Evolutionary conservation across 2,797 vertebrate genomes (phyloP).

Genomic region (Sphenodon punctatus): DNA sequence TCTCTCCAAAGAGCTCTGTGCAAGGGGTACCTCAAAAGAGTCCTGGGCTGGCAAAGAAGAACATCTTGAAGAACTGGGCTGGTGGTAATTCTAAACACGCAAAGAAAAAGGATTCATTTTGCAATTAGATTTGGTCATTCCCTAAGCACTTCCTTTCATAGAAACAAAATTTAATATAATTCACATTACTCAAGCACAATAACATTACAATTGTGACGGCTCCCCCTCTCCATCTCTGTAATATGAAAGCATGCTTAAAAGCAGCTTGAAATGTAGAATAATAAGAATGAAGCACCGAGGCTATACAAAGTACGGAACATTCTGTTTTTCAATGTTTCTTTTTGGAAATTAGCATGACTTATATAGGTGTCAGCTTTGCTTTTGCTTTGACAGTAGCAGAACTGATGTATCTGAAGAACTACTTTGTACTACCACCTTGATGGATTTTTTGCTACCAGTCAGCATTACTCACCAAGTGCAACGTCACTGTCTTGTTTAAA

Average conservation of each 20-base stretch:
- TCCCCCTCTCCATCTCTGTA: neutral
- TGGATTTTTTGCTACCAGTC: too few relatives aligned
- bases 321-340: slow-evolving; percentile 17
- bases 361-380: slow-evolving; percentile 15
- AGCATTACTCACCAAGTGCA: neutral
- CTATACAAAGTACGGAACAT: neutral
- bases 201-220: neutral
- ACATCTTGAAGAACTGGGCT: neutral
- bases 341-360: neutral
- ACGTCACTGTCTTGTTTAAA: neutral
- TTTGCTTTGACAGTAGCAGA: neutral
- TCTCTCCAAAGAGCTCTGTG: too few relatives aligned
- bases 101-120: slow-evolving; percentile 9
- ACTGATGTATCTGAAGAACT: slow-evolving; percentile 13
- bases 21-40: too few relatives aligned
- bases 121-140: neutral
- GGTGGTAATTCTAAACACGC: neutral
- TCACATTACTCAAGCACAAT: neutral
- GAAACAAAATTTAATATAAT: neutral
- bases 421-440: too few relatives aligned
- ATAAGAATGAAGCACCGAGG: neutral
- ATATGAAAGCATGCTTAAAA: neutral
- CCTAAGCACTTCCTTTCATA: slow-evolving; percentile 5
- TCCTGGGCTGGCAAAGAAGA: too few relatives aligned
- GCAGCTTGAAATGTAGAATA: neutral